phyloP scores from a whole-genome alignment of 2,888 invertebrate genomes.

The Drosophila mimica region DNA sequence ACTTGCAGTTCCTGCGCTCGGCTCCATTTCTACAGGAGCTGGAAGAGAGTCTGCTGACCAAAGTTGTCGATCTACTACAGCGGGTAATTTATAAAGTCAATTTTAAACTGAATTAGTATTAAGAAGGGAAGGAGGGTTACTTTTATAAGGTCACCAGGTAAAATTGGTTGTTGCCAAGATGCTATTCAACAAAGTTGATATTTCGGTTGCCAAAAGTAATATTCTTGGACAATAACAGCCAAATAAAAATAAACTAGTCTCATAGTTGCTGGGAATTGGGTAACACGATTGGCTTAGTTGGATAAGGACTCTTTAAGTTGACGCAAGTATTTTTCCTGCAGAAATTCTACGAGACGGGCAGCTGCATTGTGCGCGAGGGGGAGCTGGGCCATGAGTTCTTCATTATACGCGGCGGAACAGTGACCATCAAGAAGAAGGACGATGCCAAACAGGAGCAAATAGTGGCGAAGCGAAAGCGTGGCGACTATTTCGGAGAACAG shows the following conservation, averaged over 20 bases:
- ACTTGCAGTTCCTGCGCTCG: conserved; percentile 92
- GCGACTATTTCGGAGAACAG: conserved; percentile 95
- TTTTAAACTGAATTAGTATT: neutral
- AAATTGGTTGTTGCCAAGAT: neutral
- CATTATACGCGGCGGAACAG: conserved; percentile 94
- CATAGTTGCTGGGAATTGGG: neutral
- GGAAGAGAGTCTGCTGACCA: conserved; percentile 89
- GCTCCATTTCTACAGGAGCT: conserved; percentile 92
- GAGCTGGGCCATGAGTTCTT: conserved; percentile 95
- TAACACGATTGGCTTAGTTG: neutral
- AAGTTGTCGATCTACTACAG: conserved; percentile 95
- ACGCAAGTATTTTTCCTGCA: conserved; percentile 74
- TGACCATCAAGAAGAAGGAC: conserved; percentile 89
- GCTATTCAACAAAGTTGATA: neutral
- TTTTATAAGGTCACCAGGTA: neutral
- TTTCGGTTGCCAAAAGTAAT: neutral
- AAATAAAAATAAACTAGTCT: neutral
- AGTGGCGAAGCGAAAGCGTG: conserved; percentile 90
- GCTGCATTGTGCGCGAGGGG: conserved; percentile 93
- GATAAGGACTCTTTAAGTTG: neutral
- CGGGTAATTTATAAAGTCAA: conserved; percentile 86
- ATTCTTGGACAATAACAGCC: neutral
- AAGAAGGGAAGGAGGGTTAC: neutral
- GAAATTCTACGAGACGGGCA: conserved; percentile 93
- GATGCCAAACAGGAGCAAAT: conserved; percentile 88